phyloP scores from a whole-genome alignment of 2,113 vertebrate species.

The Mandrillus leucophaeus region DNA sequence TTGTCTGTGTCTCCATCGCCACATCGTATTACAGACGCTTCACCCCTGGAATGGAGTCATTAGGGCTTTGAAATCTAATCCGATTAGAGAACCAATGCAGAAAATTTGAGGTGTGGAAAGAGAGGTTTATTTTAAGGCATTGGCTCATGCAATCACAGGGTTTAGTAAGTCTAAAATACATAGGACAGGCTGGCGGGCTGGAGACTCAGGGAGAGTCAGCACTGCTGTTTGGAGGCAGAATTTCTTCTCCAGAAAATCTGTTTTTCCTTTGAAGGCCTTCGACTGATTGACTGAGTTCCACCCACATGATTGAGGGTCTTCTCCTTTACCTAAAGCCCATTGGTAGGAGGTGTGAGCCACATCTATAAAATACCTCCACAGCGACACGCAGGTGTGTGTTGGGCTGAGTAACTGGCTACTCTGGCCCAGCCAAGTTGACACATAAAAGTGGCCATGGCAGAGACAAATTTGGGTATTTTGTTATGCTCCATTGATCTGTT shows the following conservation, averaged over 20 bases:
- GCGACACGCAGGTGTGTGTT: accelerated
- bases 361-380: accelerated
- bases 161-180: accelerated
- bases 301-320: accelerated
- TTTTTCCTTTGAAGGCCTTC: background rate
- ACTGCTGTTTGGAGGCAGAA: background rate
- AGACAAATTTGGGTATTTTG: accelerated
- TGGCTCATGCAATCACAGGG: background rate
- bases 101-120: background rate
- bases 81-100: background rate
- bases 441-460: accelerated
- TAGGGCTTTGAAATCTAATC: background rate
- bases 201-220: no score
- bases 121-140: background rate
- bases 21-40: background rate
- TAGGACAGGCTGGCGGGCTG: background rate
- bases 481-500: accelerated
- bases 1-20: accelerated
- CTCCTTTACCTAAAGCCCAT: background rate
- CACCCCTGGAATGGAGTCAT: no score
- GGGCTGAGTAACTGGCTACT: accelerated
- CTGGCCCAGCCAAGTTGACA: accelerated
- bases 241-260: background rate
- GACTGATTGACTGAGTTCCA: background rate
- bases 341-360: accelerated